Evolutionary conservation across 2,797 vertebrate genomes (phyloP).

Genomic region (Oreortyx pictus): DNA sequence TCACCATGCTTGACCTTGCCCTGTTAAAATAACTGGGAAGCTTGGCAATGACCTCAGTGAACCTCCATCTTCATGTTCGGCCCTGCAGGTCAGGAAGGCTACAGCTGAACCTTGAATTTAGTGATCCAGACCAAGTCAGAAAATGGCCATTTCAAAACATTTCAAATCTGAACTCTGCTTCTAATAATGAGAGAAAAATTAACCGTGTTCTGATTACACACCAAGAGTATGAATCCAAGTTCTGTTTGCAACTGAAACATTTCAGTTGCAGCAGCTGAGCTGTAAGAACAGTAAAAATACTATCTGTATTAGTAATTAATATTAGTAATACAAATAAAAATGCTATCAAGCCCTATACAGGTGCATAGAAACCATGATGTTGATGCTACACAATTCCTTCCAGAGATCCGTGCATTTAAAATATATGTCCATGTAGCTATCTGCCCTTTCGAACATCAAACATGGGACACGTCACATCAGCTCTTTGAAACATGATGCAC

Average conservation of each 20-base stretch:
- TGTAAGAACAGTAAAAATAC: neutral
- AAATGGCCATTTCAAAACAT: neutral
- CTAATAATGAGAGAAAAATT: neutral
- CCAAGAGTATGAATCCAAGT: neutral
- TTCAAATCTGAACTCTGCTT: neutral
- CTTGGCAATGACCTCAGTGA: neutral
- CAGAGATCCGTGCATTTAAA: neutral
- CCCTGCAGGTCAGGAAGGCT: neutral
- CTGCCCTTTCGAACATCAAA: neutral
- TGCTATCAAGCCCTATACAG: neutral
- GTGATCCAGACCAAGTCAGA: neutral
- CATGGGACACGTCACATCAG: neutral
- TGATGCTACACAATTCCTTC: neutral
- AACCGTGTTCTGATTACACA: neutral
- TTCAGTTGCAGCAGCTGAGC: neutral
- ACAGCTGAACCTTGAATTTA: neutral
- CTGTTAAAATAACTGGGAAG: neutral
- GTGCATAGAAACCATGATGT: fast-evolving
- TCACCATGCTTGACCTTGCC: fast-evolving
- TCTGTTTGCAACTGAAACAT: neutral
- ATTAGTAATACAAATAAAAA: neutral
- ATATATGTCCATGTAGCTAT: neutral
- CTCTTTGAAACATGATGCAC: neutral
- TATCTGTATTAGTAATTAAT: neutral
- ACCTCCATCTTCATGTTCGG: neutral